Percentiles rank a stretch among this genome's conserved stretches.
phyloP scores from a whole-genome alignment of 2,888 invertebrate species.

The Odontocolon sp. region DNA sequence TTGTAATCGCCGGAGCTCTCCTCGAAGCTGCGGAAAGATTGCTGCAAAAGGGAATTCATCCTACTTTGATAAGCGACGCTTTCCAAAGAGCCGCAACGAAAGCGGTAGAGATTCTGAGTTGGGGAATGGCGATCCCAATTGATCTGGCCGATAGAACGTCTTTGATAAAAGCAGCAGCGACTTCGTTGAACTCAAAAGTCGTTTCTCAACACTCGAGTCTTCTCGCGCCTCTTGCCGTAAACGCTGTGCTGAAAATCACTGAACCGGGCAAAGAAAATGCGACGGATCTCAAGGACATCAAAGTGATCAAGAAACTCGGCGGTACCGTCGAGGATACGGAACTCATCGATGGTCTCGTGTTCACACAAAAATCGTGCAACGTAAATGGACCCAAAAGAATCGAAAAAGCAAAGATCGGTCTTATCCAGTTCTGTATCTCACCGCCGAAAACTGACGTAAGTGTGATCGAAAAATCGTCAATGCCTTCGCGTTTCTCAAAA shows the following conservation, averaged over 20 bases:
- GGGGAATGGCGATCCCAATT: constrained; percentile 91
- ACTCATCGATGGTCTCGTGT: constrained; percentile 96
- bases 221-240: constrained; percentile 97
- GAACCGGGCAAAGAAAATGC: constrained; percentile 87
- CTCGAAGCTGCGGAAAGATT: constrained; percentile 97
- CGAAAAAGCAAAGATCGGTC: constrained; percentile 98
- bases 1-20: constrained; percentile 97
- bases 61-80: constrained; percentile 97
- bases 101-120: constrained; percentile 88
- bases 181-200: constrained; percentile 98
- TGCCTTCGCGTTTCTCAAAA: no score
- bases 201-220: constrained; percentile 98
- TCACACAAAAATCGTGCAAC: constrained; percentile 94
- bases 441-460: constrained; percentile 99
- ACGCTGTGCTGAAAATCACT: constrained; percentile 95
- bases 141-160: constrained; percentile 93
- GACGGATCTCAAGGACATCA: constrained; percentile 97
- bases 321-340: constrained; percentile 99
- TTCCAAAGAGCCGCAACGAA: constrained; percentile 93
- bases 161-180: constrained; percentile 96
- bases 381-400: constrained; percentile 95
- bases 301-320: constrained; percentile 97
- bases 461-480: neutral
- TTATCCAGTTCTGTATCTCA: constrained; percentile 99
- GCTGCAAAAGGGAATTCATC: constrained; percentile 96